Evolutionary conservation across 1,140 invertebrate genomes (phyloP).

Genomic region (Gyrodactylus bullatarudis): DNA sequence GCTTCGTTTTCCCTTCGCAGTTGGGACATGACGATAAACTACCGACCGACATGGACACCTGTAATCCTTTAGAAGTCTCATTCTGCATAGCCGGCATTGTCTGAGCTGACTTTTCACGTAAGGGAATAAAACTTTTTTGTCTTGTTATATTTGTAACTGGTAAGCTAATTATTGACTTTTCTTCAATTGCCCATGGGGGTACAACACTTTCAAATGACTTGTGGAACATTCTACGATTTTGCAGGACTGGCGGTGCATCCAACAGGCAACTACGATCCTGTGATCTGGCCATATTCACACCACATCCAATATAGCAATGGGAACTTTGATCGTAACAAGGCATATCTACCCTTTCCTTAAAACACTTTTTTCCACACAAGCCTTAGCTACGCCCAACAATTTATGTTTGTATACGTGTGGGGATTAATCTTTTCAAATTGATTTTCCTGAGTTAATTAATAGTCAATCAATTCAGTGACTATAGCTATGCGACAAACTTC

Average conservation of each 20-base stretch:
- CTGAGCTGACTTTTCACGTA: background rate
- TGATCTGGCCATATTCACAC: background rate
- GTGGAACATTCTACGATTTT: background rate
- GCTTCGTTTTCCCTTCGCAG: background rate
- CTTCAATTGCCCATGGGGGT: background rate
- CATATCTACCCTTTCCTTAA: too few species aligned
- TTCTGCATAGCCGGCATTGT: background rate
- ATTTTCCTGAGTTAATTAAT: too few species aligned
- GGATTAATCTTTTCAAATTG: too few species aligned
- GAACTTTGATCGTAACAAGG: background rate
- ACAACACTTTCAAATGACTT: background rate
- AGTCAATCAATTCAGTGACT: too few species aligned
- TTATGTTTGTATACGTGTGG: too few species aligned
- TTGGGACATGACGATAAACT: background rate
- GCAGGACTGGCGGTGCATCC: background rate
- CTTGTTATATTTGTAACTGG: background rate
- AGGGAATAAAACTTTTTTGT: too few species aligned
- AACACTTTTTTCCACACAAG: too few species aligned
- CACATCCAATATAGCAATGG: background rate
- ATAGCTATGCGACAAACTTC: too few species aligned
- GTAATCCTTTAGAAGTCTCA: background rate
- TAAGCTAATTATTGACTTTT: background rate
- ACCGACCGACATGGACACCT: background rate
- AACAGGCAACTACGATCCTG: background rate
- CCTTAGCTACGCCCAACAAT: too few species aligned